These are phyloP conservation scores for Fregetta grallaria DNA, from an alignment of 2,113 vertebrate species.

Conservation along the genomic window DNA sequence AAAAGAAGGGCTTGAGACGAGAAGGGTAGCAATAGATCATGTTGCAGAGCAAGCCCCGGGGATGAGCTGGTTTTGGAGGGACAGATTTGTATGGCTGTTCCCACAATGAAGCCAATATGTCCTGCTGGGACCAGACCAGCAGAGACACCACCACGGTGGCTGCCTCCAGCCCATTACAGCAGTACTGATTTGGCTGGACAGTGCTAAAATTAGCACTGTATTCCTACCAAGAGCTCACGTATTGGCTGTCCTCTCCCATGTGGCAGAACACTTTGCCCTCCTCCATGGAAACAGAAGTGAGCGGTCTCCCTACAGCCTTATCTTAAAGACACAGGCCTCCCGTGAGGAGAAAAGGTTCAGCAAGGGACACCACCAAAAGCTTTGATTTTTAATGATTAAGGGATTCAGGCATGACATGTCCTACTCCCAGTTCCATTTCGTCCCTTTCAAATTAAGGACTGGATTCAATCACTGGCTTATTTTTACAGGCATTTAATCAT, in stretches of 20 bases:
- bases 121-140: not conserved
- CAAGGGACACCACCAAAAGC: not conserved
- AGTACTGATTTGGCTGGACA: not conserved
- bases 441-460: constrained; percentile 2
- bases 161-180: not conserved
- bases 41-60: not conserved
- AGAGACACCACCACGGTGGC: not conserved
- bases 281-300: not conserved
- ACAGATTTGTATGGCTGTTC: not conserved
- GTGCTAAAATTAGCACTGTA: constrained; percentile 29
- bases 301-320: not conserved
- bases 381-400: constrained; percentile 8
- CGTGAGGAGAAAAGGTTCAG: not conserved
- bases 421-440: not conserved
- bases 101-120: not conserved
- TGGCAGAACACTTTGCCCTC: not conserved
- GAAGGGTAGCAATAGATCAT: not conserved
- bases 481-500: constrained; percentile 34
- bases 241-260: not conserved
- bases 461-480: constrained; percentile 8
- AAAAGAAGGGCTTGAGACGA: not conserved
- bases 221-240: not conserved
- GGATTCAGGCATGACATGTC: not conserved
- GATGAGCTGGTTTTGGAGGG: not conserved
- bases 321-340: not conserved